Conservation (phyloP, 1,140 invertebrate genomes). For the Parapsyche elsis region DNA sequence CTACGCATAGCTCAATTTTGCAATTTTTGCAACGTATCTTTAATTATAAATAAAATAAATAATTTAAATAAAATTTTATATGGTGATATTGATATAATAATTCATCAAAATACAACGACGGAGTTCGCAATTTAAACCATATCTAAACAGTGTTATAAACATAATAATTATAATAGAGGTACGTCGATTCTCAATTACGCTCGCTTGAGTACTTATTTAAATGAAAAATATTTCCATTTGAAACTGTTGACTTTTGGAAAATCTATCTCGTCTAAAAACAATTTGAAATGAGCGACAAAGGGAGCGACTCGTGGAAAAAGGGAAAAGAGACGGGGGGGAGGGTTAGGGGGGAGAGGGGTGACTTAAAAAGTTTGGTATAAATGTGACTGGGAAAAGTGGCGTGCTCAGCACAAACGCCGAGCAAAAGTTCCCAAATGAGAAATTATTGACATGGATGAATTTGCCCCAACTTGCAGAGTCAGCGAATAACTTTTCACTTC, state of each 20-base stretch:
- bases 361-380: constrained; percentile 23
- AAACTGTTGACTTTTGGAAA: not conserved
- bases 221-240: too few relatives aligned
- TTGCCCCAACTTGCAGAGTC: not conserved
- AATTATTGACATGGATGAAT: constrained; percentile 35
- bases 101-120: too few relatives aligned
- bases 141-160: too few relatives aligned
- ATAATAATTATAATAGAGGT: too few relatives aligned
- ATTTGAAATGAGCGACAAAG: constrained; percentile 18
- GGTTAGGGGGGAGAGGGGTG: not conserved
- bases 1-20: too few relatives aligned
- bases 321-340: not conserved
- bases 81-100: too few relatives aligned
- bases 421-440: constrained; percentile 34
- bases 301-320: not conserved
- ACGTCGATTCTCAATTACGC: too few relatives aligned
- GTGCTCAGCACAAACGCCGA: not conserved
- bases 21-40: too few relatives aligned
- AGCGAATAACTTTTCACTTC: constrained; percentile 17
- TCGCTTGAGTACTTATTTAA: too few relatives aligned
- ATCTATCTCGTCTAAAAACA: constrained; percentile 1
- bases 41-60: too few relatives aligned
- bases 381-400: constrained; percentile 24
- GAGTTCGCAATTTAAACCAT: too few relatives aligned
- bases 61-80: too few relatives aligned